Evolutionary conservation across 1,140 invertebrate genomes (phyloP).

Genomic region (Pseudobourletiella spinata): DNA sequence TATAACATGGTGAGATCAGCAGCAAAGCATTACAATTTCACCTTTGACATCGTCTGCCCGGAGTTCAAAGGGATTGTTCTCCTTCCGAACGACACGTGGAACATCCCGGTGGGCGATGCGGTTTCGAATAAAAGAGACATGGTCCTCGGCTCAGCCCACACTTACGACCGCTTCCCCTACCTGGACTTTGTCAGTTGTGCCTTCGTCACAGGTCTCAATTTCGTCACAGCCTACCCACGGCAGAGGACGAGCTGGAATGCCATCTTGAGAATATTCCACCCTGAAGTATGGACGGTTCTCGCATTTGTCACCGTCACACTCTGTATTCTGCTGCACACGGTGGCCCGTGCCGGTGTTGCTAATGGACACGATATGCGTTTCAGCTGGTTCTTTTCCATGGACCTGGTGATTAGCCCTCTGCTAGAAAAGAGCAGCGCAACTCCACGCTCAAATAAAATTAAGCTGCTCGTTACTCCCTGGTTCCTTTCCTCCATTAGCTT

Average conservation of each 20-base stretch:
- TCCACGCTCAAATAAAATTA: neutral
- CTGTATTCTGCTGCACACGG: neutral
- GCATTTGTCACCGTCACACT: neutral
- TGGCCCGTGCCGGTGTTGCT: neutral
- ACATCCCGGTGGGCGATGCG: neutral
- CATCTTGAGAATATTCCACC: neutral
- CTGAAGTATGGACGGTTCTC: neutral
- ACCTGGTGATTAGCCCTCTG: neutral
- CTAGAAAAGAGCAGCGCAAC: neutral
- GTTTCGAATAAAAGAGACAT: neutral
- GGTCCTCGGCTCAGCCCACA: neutral
- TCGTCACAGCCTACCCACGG: neutral
- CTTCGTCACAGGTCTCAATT: neutral
- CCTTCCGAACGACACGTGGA: neutral
- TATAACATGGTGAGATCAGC: neutral
- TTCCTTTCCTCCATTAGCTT: neutral
- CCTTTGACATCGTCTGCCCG: neutral
- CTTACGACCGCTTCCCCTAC: neutral
- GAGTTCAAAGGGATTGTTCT: neutral
- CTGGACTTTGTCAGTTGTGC: neutral
- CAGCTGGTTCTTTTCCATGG: neutral
- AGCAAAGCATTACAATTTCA: neutral
- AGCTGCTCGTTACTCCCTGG: neutral
- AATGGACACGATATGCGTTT: neutral
- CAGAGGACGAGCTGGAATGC: neutral